Conservation (phyloP, 2,888 invertebrate species). For the Myopa tessellatipennis region DNA sequence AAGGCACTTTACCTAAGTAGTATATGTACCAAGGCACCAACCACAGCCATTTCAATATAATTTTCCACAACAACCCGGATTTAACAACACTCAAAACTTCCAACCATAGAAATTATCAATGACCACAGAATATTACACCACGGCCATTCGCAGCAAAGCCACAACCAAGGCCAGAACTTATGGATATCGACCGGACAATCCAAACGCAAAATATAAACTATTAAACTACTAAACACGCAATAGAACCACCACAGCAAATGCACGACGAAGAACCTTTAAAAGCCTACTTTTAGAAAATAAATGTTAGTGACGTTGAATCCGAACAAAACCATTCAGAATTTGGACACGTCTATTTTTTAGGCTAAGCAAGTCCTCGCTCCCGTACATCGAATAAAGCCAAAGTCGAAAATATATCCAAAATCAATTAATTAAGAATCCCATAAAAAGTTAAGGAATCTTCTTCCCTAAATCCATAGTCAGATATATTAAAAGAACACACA, state of each 20-base stretch:
- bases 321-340: no score
- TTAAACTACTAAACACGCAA: no score
- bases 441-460: background rate
- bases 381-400: no score
- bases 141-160: slow-evolving; percentile 14
- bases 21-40: background rate
- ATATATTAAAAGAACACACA: background rate
- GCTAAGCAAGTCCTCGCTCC: no score
- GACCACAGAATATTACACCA: background rate
- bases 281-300: background rate
- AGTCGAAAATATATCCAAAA: no score
- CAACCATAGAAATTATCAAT: background rate
- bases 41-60: background rate
- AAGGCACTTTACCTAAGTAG: background rate
- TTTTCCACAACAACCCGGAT: background rate
- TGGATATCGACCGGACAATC: slow-evolving; percentile 23
- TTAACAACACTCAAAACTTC: background rate
- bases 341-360: no score
- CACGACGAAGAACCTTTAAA: background rate
- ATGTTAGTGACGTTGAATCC: no score
- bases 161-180: slow-evolving; percentile 27
- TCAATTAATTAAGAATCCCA: slow-evolving; percentile 1
- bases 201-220: slow-evolving; percentile 1
- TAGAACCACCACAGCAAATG: background rate
- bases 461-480: background rate